Conservation (phyloP, 2,888 invertebrate genomes). For the Tryphoninae sp. region DNA sequence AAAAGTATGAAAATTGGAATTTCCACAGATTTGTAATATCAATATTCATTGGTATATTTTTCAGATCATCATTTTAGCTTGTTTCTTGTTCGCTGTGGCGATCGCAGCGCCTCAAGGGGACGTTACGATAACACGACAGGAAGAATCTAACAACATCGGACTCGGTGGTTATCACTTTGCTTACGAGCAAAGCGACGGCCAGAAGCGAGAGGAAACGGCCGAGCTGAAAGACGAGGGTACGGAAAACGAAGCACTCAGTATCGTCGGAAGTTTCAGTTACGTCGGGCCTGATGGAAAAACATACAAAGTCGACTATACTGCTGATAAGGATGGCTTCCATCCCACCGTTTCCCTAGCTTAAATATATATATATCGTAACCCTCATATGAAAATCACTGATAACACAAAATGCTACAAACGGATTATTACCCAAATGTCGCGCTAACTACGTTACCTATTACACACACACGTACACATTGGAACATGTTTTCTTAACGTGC, state of each 20-base stretch:
- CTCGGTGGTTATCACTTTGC: slow-evolving; percentile 79
- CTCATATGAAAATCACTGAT: background rate
- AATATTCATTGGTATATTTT: slow-evolving; percentile 37
- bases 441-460: slow-evolving; percentile 32
- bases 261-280: slow-evolving; percentile 77
- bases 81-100: slow-evolving; percentile 68
- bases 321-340: slow-evolving; percentile 79
- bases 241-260: slow-evolving; percentile 77
- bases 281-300: slow-evolving; percentile 77
- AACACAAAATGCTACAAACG: slow-evolving; percentile 23
- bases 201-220: slow-evolving; percentile 79
- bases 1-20: no score
- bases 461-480: background rate
- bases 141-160: slow-evolving; percentile 79
- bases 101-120: slow-evolving; percentile 77
- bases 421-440: slow-evolving; percentile 46
- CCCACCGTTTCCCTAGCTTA: slow-evolving; percentile 77
- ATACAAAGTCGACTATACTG: slow-evolving; percentile 79
- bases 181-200: slow-evolving; percentile 80
- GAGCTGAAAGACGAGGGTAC: slow-evolving; percentile 78
- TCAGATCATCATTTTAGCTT: slow-evolving; percentile 57
- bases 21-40: background rate
- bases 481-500: background rate
- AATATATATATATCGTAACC: slow-evolving; percentile 53
- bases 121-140: slow-evolving; percentile 77